These are phyloP conservation scores for Indri indri DNA, from an alignment of 2,113 vertebrate species.

Conservation along the genomic window DNA sequence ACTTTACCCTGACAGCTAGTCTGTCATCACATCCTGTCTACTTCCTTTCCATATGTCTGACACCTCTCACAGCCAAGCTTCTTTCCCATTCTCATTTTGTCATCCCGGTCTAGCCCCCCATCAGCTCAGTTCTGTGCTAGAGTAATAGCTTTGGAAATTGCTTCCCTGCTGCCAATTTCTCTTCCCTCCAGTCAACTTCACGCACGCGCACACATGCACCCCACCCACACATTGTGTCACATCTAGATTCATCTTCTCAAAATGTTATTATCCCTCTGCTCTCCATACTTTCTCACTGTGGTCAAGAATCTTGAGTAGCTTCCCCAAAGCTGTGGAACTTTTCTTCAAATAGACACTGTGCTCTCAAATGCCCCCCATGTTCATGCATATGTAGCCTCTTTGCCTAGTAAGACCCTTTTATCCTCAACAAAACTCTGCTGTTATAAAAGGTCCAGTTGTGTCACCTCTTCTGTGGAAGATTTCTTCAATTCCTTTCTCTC, in stretches of 20 bases:
- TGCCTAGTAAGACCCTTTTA: neutral
- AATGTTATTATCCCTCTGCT: neutral
- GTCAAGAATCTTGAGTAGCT: neutral
- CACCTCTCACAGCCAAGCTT: neutral
- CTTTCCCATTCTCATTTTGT: neutral
- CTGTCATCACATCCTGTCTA: neutral
- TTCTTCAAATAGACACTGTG: neutral
- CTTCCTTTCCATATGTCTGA: neutral
- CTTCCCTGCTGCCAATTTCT: neutral
- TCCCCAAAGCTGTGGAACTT: neutral
- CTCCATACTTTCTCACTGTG: neutral
- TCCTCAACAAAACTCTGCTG: neutral
- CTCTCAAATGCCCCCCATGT: neutral
- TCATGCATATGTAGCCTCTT: neutral
- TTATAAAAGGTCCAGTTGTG: neutral
- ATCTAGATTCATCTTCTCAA: neutral
- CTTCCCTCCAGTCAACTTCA: neutral
- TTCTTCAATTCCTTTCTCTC: neutral
- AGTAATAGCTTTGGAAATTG: neutral
- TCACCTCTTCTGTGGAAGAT: neutral
- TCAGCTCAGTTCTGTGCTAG: neutral
- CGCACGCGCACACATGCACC: rapidly evolving
- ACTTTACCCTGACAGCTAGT: neutral
- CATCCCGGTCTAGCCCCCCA: neutral
- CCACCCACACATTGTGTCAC: neutral